These are phyloP conservation scores for Oryzias sinensis DNA, from an alignment of 2,797 vertebrate genomes.

Conservation along the genomic window DNA sequence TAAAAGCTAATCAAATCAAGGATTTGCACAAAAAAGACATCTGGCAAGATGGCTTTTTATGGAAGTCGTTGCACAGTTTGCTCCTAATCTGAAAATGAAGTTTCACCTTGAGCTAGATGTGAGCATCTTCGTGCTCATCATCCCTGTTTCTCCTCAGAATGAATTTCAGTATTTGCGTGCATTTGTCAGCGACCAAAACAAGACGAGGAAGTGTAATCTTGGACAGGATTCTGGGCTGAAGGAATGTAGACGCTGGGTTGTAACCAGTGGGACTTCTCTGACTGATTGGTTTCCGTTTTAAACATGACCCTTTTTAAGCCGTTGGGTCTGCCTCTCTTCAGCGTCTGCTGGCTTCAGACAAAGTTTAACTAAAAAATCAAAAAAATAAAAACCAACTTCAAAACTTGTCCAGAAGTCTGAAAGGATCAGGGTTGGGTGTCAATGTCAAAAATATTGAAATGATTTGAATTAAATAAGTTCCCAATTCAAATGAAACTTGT, in stretches of 20 bases:
- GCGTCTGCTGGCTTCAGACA: no score
- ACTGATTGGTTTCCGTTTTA: no score
- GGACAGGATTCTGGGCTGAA: conserved; percentile 32
- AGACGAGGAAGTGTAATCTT: conserved; percentile 41
- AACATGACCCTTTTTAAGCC: no score
- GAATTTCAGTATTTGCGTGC: conserved; percentile 67
- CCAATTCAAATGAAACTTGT: no score
- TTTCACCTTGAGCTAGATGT: conserved; percentile 69
- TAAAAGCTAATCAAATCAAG: conserved; percentile 78
- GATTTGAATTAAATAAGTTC: no score
- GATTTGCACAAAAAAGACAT: conserved; percentile 71
- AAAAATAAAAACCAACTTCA: no score
- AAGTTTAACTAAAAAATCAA: no score
- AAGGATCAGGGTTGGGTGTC: no score
- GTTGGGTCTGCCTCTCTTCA: no score
- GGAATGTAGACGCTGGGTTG: conserved; percentile 6
- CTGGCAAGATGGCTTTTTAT: conserved; percentile 69
- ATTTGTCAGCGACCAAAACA: conserved; percentile 52
- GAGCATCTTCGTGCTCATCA: conserved; percentile 67
- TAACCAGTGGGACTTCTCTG: background rate
- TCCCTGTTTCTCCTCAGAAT: conserved; percentile 64
- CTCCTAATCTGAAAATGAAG: conserved; percentile 74
- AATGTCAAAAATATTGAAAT: no score
- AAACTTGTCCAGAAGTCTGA: no score
- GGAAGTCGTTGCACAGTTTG: conserved; percentile 65